A percentile compares a stretch with the other conserved stretches of the same genome.
phyloP scores from a whole-genome alignment of 23 tunicate genomes.

The Trididemnum miniatum region DNA sequence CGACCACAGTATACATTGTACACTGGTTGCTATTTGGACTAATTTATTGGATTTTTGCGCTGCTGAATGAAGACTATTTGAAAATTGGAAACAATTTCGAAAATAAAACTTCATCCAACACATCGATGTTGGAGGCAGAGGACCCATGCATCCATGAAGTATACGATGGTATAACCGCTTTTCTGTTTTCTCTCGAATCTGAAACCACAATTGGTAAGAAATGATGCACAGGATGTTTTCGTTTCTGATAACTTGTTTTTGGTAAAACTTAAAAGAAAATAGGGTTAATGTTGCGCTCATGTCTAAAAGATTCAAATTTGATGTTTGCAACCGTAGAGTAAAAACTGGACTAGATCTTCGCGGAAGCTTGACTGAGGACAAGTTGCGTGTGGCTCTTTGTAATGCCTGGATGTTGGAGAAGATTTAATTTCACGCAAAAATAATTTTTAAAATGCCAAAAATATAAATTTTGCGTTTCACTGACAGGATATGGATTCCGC shows the following conservation, averaged over 20 bases:
- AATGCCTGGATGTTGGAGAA: too few species aligned
- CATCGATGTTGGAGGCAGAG: not conserved
- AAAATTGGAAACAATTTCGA: conserved; percentile 16
- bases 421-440: too few species aligned
- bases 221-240: too few species aligned
- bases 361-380: too few species aligned
- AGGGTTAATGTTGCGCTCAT: not conserved
- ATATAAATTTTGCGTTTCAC: too few species aligned
- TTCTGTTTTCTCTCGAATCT: conserved; percentile 94
- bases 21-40: conserved; percentile 84
- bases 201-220: conserved; percentile 94
- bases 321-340: too few species aligned
- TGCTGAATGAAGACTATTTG: conserved; percentile 41
- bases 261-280: not conserved
- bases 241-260: too few species aligned
- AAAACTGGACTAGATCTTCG: too few species aligned
- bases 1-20: conserved; percentile 63
- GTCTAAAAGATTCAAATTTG: too few species aligned
- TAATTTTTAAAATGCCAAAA: too few species aligned
- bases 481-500: conserved; percentile 81
- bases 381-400: too few species aligned
- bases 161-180: conserved; percentile 76
- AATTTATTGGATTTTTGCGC: conserved; percentile 68
- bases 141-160: conserved; percentile 77
- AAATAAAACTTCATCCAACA: not conserved